Base-by-base conservation (phyloP, 35 echinoderm and acorn worm genomes). In the Diadema setosum region DNA sequence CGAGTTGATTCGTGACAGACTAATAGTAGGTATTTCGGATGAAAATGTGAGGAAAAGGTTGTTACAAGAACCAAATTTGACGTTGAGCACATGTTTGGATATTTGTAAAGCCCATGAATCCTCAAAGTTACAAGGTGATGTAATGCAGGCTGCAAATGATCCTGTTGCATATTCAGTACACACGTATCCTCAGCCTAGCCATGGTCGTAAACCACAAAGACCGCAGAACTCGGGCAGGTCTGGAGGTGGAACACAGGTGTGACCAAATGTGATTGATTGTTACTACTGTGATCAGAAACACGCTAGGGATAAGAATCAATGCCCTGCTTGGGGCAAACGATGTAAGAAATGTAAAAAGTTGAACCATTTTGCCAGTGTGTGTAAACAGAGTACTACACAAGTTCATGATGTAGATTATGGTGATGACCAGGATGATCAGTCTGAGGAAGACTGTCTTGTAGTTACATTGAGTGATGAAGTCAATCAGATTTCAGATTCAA, bases 1-100 rank as follows among this genome's bases (percentile, higher is more conserved):
- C 59, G 73, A 95, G 18, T 50, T 91, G 26, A 86, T 95, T 16
- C 17, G 82, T 0, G 88, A 91, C 42, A 18, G 88, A 83, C 86
- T 91, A 45, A 75, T 95, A 21, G 81, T 84, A 56, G 88, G 88
- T 0, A 58, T 91, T 43, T 59, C 43, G 18, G 57, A 84, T 70
- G 65, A 76, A 41, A 81, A 46, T 41, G 12, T 58, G 15, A 80
- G 80, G n/a, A 87, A 91, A 45, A 84, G 85, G 41, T 70, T 95
- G 42, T 67, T 87, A 24, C 83, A 95, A 82, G 89, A 90, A 26
- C 61, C 93, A 27, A 84, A 91, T 73, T 61, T 90, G 27, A 81
- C 42, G 82, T 81, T 91, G 45, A n/a, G 31, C 27, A 87, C 58
- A 20, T 74, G 87, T 74, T 84, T 95, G 37, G 89, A 90, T 30